Conservation (phyloP, 2,888 invertebrate genomes). For the Andrena bucephala region DNA sequence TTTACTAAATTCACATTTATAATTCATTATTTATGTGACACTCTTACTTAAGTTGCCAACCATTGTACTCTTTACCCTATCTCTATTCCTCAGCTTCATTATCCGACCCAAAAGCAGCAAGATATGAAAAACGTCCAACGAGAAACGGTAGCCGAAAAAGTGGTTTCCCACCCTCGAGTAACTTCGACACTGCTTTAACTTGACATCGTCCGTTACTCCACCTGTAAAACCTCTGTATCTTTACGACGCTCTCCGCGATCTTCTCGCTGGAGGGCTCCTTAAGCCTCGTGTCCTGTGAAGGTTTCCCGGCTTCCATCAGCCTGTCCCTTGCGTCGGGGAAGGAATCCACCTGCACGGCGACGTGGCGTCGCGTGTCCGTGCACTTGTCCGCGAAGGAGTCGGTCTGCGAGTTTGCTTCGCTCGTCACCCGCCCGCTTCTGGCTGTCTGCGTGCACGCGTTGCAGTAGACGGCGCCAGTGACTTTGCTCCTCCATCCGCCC, state of each 20-base stretch:
- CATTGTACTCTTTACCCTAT: too few species aligned
- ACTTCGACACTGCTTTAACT: conserved; percentile 29
- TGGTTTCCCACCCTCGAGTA: neutral
- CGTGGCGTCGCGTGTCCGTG: conserved; percentile 63
- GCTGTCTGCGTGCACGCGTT: conserved; percentile 93
- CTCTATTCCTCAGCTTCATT: neutral
- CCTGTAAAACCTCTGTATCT: conserved; percentile 80
- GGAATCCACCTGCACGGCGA: conserved; percentile 72
- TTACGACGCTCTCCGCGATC: conserved; percentile 67
- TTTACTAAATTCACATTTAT: too few species aligned
- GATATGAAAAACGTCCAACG: neutral
- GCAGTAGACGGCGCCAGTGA: conserved; percentile 90
- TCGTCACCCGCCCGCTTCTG: conserved; percentile 10
- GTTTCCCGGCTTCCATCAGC: conserved; percentile 55
- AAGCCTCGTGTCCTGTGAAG: neutral
- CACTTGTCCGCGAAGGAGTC: conserved; percentile 71
- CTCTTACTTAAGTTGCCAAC: too few species aligned
- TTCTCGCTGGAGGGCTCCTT: conserved; percentile 7
- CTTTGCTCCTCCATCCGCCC: conserved; percentile 90
- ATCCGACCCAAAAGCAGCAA: neutral
- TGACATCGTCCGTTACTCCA: conserved; percentile 47
- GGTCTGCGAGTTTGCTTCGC: conserved; percentile 87
- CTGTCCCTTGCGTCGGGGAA: conserved; percentile 75
- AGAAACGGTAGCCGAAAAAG: neutral
- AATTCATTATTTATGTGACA: too few species aligned